phyloP scores from a whole-genome alignment of 1,140 invertebrate genomes.

The Saxidomus purpurata region DNA sequence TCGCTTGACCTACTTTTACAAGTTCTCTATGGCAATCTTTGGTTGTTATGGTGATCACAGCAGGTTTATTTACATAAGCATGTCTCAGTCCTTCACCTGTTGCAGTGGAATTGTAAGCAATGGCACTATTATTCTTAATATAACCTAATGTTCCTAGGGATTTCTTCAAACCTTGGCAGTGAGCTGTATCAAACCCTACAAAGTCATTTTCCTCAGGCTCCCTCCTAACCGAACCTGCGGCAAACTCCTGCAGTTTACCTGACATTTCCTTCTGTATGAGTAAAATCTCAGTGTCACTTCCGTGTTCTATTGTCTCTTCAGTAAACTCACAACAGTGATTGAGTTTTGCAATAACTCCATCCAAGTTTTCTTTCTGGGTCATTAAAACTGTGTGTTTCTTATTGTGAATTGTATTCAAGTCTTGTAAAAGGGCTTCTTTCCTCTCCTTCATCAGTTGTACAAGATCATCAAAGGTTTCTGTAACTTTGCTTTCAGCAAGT shows the following conservation, averaged over 20 bases:
- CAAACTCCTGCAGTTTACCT: conserved; percentile 87
- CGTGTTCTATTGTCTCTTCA: conserved; percentile 87
- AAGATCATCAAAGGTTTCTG: conserved; percentile 85
- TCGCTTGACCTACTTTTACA: conserved; percentile 82
- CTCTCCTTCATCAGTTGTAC: conserved; percentile 84
- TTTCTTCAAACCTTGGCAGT: conserved; percentile 83
- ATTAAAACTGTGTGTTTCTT: conserved; percentile 86
- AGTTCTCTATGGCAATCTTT: conserved; percentile 86
- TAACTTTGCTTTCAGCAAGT: conserved; percentile 84
- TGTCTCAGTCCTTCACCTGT: conserved; percentile 86
- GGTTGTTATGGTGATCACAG: conserved; percentile 85
- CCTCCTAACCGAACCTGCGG: conserved; percentile 84
- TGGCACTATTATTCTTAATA: conserved; percentile 86
- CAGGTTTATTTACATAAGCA: conserved; percentile 72
- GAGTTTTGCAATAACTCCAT: conserved; percentile 86
- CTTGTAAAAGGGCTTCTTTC: conserved; percentile 85
- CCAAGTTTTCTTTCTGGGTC: conserved; percentile 85
- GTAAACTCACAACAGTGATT: conserved; percentile 87
- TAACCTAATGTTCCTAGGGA: conserved; percentile 84
- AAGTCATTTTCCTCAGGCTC: conserved; percentile 87
- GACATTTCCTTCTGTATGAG: conserved; percentile 88
- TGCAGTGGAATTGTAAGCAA: conserved; percentile 86
- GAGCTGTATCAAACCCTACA: conserved; percentile 83
- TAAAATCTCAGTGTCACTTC: conserved; percentile 88
- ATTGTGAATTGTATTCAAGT: conserved; percentile 85